Conservation (phyloP, 2,888 invertebrate genomes). For the Eustalomyia histrio region DNA sequence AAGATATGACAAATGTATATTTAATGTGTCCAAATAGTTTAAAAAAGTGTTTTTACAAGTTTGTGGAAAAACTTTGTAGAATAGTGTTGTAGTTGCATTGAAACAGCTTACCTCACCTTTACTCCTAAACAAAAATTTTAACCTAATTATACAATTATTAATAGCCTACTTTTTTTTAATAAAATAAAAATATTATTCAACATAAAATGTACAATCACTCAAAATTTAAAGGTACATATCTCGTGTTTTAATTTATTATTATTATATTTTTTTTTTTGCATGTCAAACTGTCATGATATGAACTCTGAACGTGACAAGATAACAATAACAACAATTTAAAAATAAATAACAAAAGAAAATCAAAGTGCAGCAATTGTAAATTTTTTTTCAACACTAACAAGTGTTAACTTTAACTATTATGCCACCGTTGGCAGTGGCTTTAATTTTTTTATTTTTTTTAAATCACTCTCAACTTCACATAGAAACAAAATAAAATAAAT, state of each 20-base stretch:
- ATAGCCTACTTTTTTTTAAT: conserved; percentile 21
- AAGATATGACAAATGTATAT: too few species aligned
- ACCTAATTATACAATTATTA: conserved; percentile 39
- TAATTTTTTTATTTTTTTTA: not conserved
- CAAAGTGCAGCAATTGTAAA: conserved; percentile 37
- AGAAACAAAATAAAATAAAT: conserved; percentile 19
- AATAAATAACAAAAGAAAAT: conserved; percentile 22
- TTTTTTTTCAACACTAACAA: conserved; percentile 34
- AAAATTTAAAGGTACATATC: conserved; percentile 8
- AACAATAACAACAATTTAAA: conserved; percentile 35
- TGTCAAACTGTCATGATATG: conserved; percentile 64
- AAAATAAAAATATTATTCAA: conserved; percentile 35
- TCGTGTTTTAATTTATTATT: conserved; percentile 1
- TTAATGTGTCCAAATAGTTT: too few species aligned
- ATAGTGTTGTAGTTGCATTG: too few species aligned
- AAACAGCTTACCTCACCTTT: not conserved
- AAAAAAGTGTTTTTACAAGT: too few species aligned
- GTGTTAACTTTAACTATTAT: conserved; percentile 48
- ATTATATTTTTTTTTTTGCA: conserved; percentile 41
- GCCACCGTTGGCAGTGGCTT: conserved; percentile 62
- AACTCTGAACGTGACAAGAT: conserved; percentile 64
- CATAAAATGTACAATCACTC: conserved; percentile 15
- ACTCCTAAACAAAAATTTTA: conserved; percentile 13
- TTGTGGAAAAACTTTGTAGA: too few species aligned
- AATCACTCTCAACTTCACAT: conserved; percentile 13